phyloP scores from a whole-genome alignment of 2,888 invertebrate genomes.

The Tortricodes alternella region DNA sequence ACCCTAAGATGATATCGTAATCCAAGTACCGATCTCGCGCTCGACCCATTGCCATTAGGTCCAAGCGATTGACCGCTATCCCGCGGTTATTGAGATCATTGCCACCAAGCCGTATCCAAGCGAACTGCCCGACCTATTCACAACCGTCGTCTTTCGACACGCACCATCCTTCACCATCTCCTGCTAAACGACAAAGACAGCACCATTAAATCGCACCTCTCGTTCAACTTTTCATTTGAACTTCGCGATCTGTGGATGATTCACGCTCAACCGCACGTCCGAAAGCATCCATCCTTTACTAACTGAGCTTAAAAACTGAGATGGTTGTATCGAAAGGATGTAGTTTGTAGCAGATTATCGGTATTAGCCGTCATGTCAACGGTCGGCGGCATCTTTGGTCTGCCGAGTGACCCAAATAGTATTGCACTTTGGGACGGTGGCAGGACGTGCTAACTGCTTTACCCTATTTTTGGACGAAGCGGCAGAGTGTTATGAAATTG shows the following conservation, averaged over 20 bases:
- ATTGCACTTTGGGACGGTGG: slow-evolving; percentile 45
- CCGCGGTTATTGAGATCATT: slow-evolving; percentile 45
- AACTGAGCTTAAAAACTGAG: background rate
- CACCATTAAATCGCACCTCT: background rate
- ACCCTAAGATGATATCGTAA: background rate
- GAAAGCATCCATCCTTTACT: slow-evolving; percentile 8
- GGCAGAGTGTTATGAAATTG: slow-evolving; percentile 8
- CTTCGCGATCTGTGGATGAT: background rate
- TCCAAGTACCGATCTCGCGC: background rate
- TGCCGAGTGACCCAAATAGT: slow-evolving; percentile 58
- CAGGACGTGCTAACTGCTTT: slow-evolving; percentile 54
- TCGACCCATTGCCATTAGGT: slow-evolving; percentile 14
- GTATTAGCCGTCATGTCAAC: slow-evolving; percentile 43
- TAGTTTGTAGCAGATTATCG: background rate
- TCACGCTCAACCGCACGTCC: background rate
- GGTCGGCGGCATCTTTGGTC: slow-evolving; percentile 65
- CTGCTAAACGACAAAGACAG: slow-evolving; percentile 12
- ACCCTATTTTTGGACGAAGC: slow-evolving; percentile 42
- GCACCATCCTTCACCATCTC: slow-evolving; percentile 11
- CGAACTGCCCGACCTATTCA: slow-evolving; percentile 37
- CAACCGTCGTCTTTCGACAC: background rate
- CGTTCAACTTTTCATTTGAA: background rate
- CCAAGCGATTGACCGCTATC: slow-evolving; percentile 24
- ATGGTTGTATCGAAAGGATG: background rate
- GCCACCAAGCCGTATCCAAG: slow-evolving; percentile 48